A percentile compares a stretch with the other conserved stretches of the same genome.
Conservation (phyloP, 2,113 vertebrate species). For the Pituophis catenifer region DNA sequence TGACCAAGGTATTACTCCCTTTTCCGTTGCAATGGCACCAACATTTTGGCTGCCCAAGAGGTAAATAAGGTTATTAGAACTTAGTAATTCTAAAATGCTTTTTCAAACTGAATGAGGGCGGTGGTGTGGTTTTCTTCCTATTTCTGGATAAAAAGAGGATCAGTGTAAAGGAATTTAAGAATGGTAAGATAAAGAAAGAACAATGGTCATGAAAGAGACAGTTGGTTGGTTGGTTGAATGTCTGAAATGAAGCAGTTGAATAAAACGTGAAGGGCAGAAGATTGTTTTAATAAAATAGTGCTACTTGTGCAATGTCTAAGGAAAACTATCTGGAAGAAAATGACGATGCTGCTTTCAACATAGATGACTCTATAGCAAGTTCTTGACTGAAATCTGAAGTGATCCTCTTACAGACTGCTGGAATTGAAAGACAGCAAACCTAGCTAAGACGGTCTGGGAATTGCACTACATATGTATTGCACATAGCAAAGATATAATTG, state of each 20-base stretch:
- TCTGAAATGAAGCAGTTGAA: constrained; percentile 48
- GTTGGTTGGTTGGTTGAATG: constrained; percentile 48
- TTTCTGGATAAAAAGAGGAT: neutral
- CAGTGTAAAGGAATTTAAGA: constrained; percentile 49
- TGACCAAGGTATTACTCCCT: constrained; percentile 56
- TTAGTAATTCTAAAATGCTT: constrained; percentile 37
- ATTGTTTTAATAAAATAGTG: constrained; percentile 17
- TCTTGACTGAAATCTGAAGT: neutral
- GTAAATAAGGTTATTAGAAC: neutral
- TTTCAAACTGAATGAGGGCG: neutral
- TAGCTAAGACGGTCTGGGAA: neutral
- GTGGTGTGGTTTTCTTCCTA: neutral
- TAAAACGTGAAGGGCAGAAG: constrained; percentile 42
- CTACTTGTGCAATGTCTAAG: constrained; percentile 5
- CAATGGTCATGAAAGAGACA: constrained; percentile 54
- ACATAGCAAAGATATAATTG: constrained; percentile 15
- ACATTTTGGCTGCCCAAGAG: constrained; percentile 43
- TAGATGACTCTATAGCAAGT: constrained; percentile 36
- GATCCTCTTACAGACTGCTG: constrained; percentile 19
- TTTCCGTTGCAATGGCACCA: constrained; percentile 39
- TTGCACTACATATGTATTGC: constrained; percentile 38
- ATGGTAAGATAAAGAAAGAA: constrained; percentile 43
- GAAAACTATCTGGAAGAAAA: constrained; percentile 21
- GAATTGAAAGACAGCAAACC: constrained; percentile 24
- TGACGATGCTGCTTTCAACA: constrained; percentile 52